Percentiles rank a stretch among this genome's conserved stretches.
phyloP scores from a whole-genome alignment of 1,140 invertebrate genomes.

The Drosophila paulistorum region DNA sequence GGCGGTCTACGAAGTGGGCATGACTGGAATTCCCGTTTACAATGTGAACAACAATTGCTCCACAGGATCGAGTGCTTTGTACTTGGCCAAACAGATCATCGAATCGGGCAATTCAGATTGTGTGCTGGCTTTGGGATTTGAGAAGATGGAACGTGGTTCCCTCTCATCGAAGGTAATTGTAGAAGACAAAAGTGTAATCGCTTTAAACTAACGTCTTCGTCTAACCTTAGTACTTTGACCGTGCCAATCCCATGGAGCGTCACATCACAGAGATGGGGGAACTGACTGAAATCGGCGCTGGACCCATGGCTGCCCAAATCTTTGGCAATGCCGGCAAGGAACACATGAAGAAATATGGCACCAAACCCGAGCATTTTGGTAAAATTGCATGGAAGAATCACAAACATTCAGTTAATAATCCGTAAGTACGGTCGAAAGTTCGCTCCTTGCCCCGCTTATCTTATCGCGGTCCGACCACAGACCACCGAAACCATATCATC shows the following conservation, averaged over 20 bases:
- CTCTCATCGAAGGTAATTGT: constrained; percentile 87
- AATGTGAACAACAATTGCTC: constrained; percentile 99
- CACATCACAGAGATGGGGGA: constrained; percentile 95
- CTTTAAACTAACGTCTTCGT: background rate
- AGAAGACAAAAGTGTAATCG: background rate
- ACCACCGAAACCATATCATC: constrained; percentile 96
- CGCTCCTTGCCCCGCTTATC: constrained; percentile 41
- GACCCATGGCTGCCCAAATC: constrained; percentile 96
- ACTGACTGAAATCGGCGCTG: constrained; percentile 89
- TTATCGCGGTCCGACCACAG: constrained; percentile 86
- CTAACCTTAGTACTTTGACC: constrained; percentile 89
- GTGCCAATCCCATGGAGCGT: constrained; percentile 96
- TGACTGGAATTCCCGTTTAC: constrained; percentile 98
- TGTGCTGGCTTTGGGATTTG: constrained; percentile 96
- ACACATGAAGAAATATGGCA: constrained; percentile 98
- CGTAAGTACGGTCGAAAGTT: constrained; percentile 85
- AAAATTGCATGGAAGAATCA: constrained; percentile 99
- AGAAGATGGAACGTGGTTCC: constrained; percentile 98
- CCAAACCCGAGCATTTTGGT: constrained; percentile 95
- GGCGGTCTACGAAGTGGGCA: constrained; percentile 95
- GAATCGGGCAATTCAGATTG: constrained; percentile 93
- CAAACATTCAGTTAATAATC: constrained; percentile 97
- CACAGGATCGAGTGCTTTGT: constrained; percentile 95
- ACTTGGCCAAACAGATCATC: constrained; percentile 94
- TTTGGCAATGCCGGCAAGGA: constrained; percentile 98